Conservation (phyloP, 2,888 invertebrate genomes). For the Hymenopus coronatus region DNA sequence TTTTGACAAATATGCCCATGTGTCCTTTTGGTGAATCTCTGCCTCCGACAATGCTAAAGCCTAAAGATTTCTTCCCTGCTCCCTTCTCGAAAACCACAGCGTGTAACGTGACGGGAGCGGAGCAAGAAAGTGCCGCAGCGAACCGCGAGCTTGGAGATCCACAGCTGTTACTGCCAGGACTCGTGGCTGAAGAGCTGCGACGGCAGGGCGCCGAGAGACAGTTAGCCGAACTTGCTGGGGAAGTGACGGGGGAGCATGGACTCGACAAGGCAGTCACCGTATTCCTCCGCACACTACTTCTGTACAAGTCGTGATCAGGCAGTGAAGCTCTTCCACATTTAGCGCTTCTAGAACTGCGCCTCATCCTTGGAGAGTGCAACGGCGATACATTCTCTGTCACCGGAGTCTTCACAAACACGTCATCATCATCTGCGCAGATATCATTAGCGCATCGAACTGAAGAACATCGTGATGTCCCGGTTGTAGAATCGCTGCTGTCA, state of each 20-base stretch:
- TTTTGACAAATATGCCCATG: conserved; percentile 61
- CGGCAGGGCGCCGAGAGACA: not conserved
- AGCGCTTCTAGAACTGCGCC: not conserved
- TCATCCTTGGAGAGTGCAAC: not conserved
- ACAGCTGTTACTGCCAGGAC: not conserved
- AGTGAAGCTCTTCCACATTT: not conserved
- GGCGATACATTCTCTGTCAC: not conserved
- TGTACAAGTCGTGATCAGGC: not conserved
- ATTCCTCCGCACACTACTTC: not conserved
- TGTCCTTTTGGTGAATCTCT: conserved; percentile 58
- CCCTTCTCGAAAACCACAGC: conserved; percentile 52
- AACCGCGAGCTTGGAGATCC: not conserved
- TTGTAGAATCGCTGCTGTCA: not conserved
- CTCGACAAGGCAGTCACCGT: not conserved
- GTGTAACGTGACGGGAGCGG: conserved; percentile 32
- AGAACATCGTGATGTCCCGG: not conserved
- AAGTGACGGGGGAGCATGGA: conserved; percentile 11
- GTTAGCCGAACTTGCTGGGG: not conserved
- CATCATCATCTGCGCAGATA: not conserved
- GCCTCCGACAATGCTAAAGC: conserved; percentile 64
- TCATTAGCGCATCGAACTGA: not conserved
- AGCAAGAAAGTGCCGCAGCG: not conserved
- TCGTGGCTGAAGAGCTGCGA: not conserved
- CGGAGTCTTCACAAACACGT: conserved; percentile 2
- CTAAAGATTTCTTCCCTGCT: conserved; percentile 56